phyloP scores from a whole-genome alignment of 2,888 invertebrate genomes.

The Epinotia ramella region DNA sequence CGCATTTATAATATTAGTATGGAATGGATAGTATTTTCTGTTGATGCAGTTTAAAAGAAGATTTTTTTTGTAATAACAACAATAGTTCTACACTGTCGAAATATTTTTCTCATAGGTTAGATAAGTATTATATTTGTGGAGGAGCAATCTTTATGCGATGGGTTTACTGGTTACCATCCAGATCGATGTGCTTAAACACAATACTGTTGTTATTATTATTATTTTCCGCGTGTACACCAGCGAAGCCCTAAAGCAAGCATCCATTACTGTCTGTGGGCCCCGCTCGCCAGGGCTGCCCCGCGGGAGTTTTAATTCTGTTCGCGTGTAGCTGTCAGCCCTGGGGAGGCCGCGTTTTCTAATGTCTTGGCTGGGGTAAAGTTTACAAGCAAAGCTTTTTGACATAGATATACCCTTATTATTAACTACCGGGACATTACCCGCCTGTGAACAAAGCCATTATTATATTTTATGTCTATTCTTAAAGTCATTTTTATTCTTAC shows the following conservation, averaged over 20 bases:
- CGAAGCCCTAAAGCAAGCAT: neutral
- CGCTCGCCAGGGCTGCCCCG: constrained; percentile 49
- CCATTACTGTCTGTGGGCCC: constrained; percentile 8
- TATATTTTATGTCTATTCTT: neutral
- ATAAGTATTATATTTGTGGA: too few species aligned
- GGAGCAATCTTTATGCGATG: too few species aligned
- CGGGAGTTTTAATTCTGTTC: constrained; percentile 64
- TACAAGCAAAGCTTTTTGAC: neutral
- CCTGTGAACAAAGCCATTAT: neutral
- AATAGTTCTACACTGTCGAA: too few species aligned
- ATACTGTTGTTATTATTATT: neutral
- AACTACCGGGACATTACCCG: constrained; percentile 1
- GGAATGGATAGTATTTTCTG: too few species aligned
- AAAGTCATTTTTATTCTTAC: too few species aligned
- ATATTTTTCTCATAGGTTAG: too few species aligned
- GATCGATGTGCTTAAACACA: neutral
- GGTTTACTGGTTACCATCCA: too few species aligned
- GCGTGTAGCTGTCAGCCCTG: constrained; percentile 59
- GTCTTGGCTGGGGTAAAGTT: constrained; percentile 23
- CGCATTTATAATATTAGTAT: too few species aligned
- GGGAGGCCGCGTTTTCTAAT: constrained; percentile 5
- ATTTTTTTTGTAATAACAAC: too few species aligned
- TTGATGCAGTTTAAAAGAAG: too few species aligned
- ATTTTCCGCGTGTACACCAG: neutral
- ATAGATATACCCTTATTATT: neutral